Base-by-base conservation (phyloP, 2,797 vertebrate species). In the Kryptolebias ocellatus region DNA sequence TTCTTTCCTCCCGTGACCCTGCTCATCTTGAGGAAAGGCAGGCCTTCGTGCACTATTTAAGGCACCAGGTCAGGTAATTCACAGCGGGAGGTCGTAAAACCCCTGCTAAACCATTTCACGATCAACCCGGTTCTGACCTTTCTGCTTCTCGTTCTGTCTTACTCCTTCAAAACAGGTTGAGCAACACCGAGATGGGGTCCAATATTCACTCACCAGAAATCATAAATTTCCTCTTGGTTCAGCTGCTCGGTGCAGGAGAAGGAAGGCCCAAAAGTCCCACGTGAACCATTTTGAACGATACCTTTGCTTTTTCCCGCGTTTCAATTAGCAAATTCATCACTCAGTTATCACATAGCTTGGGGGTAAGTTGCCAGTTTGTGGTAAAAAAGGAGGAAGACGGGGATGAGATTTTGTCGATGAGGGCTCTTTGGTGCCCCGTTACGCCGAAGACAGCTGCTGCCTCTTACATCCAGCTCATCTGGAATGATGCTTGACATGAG, bases 121-220 rank as follows among this genome's bases (percentile, higher is more conserved):
- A 65, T 64, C 58, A 49, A 24, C 60, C 42, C 34, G 7, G 7
- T 29, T 27, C 17, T 0, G 15, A 71, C 63, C 51, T 67, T 66
- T 65, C 46, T 27, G 53, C 17, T 34, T 47, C 42, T 5, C 11
- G 14, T 45, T 31, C 37, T 5, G 5, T 71, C 54, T 54, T 58
- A 68, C 47, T 45, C 60, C 15, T 64, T 60, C 47, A 44, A 60
- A 64, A 37, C 3, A 53, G 42, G 67, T 72, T 77, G 60, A 62
- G 72, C 8, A 80, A 85, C 29, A 53, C 18, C 1, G 12, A 64
- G 29, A 39, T 56, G 31, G 14, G 0, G n/a, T 72, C 78, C 79
- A 80, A 57, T 24, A 57, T 63, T 61, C 64, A 70, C 57, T 79
- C 61, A 62, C 64, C 65, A 64, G 67, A 64, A 55, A 51, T 49